These are phyloP conservation scores for Gracilinanus agilis DNA, from an alignment of 2,113 vertebrate species.

Conservation along the genomic window DNA sequence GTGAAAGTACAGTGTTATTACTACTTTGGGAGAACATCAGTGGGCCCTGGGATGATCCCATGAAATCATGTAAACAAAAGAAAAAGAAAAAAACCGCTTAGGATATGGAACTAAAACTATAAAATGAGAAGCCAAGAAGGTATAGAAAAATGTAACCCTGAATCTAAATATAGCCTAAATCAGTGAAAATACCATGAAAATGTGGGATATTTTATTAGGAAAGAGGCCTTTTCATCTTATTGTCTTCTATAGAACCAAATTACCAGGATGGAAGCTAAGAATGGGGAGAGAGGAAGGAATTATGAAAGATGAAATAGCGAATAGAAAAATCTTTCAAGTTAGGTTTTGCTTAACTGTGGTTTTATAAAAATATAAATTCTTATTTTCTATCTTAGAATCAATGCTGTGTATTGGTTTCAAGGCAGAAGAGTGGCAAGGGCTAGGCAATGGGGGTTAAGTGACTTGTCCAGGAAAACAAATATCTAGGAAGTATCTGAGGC, in stretches of 20 bases:
- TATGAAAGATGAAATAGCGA: neutral
- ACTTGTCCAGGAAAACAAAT: too few relatives aligned
- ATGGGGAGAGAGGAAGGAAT: neutral
- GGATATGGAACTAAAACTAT: neutral
- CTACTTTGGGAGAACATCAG: neutral
- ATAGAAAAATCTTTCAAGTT: neutral
- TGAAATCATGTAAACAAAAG: neutral
- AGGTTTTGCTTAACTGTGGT: neutral
- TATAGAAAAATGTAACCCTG: neutral
- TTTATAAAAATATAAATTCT: too few relatives aligned
- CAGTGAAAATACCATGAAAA: neutral
- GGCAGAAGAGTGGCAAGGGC: too few relatives aligned
- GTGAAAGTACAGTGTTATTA: neutral
- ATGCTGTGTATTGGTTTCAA: too few relatives aligned
- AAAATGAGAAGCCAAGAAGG: neutral
- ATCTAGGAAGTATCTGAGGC: too few relatives aligned
- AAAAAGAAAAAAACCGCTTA: neutral
- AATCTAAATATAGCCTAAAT: neutral
- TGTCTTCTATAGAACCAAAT: neutral
- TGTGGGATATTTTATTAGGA: neutral
- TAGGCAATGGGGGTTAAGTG: too few relatives aligned
- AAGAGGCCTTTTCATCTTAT: neutral
- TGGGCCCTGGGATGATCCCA: neutral
- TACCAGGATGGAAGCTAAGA: neutral
- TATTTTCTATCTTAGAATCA: too few relatives aligned